Evolutionary conservation across 2,797 vertebrate species (phyloP), one percentile per base, ranked within the genome.

Genomic region (Myotis pilosus): DNA sequence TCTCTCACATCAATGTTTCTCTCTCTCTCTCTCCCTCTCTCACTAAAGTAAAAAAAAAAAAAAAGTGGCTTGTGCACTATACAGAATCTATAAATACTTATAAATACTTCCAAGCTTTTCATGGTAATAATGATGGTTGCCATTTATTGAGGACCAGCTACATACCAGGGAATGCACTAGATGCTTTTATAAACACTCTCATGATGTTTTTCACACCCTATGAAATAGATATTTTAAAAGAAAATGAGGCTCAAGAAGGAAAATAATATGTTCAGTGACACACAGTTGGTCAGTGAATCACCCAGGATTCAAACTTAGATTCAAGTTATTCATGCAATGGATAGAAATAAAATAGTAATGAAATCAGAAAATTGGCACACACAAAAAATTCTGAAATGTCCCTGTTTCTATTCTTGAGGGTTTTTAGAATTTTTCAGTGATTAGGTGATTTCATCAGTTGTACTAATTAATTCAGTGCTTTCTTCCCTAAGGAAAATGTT

Each of bases 381-480:
- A 62, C 6, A 88, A 91, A 57, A 83, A 80, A 78, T 55, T 41
- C 75, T 55, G 5, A 89, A 69, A 80, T 86, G 16, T 85, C 51
- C 53, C 82, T 87, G 3, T 74, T 91, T 84, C 44, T 91, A 53
- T 12, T 89, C 53, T 79, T 78, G 17, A 87, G 13, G 6, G 25
- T 12, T 96, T 89, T 87, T 88, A 72, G 36, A 62, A 92, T 92
- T 87, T 92, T 94, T 93, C 9, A 75, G 38, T 62, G 23, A 71
- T 87, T 80, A 80, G 51, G 30, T 86, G 22, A 80, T 57, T 89
- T 84, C 17, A 74, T 87, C 68, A 71, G 25, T 91, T 91, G 79
- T 89, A 23, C n/a, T 89, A 78, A 84, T 92, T 82, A 76, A 96
- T 64, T 85, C 4, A 84, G 0, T 87, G 87, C 12, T 62, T 69